phyloP scores from a whole-genome alignment of 2,113 vertebrate genomes.

The Anseranas semipalmata region DNA sequence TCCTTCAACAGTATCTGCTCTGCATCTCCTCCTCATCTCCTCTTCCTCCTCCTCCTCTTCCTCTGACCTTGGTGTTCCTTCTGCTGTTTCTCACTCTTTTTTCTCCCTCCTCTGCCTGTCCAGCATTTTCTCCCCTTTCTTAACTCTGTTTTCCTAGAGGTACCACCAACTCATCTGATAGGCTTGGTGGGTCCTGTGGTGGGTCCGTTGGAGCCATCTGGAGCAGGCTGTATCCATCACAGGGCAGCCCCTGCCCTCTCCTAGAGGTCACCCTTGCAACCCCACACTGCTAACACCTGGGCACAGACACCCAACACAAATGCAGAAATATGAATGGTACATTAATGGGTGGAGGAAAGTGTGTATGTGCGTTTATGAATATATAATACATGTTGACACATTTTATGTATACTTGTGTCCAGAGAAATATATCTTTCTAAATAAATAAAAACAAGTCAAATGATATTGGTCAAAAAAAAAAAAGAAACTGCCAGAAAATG shows the following conservation, averaged over 20 bases:
- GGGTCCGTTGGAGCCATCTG: fast-evolving
- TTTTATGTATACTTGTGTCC: neutral
- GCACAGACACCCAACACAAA: neutral
- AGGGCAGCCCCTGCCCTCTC: neutral
- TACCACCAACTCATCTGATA: neutral
- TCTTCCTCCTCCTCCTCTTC: neutral
- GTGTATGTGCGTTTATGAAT: neutral
- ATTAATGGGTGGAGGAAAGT: neutral
- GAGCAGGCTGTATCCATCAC: neutral
- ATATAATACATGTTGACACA: neutral
- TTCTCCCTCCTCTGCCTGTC: neutral
- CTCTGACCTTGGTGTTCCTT: neutral
- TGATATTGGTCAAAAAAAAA: neutral
- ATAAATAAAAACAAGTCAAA: neutral
- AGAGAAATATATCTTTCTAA: neutral
- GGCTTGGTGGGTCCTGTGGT: neutral
- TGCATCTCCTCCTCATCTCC: neutral
- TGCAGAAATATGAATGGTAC: neutral
- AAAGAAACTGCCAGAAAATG: neutral
- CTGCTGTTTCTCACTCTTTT: neutral
- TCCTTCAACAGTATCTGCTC: neutral
- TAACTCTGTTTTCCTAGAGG: neutral
- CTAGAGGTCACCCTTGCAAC: neutral
- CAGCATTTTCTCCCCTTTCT: neutral
- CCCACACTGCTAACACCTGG: neutral